Conservation (phyloP, 2,113 vertebrate species). For the Trogon melanurus region DNA sequence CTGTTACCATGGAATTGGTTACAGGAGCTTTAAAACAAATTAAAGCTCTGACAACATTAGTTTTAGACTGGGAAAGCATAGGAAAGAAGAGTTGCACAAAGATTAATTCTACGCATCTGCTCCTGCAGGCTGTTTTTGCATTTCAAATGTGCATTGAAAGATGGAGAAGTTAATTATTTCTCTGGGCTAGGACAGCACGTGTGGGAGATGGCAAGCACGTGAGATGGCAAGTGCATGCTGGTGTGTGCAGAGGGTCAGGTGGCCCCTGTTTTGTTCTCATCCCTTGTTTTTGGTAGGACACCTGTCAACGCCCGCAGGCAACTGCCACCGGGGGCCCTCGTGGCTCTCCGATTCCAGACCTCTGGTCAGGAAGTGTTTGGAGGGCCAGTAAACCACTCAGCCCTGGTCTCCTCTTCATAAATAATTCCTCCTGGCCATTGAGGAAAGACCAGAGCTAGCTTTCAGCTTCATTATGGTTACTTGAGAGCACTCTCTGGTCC, state of each 20-base stretch:
- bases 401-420: constrained; percentile 68
- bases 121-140: constrained; percentile 38
- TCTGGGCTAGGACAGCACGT: neutral
- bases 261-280: neutral
- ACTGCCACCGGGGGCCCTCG: constrained; percentile 15
- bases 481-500: constrained; percentile 55
- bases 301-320: neutral
- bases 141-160: constrained; percentile 31
- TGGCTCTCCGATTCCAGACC: constrained; percentile 39
- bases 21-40: constrained; percentile 65
- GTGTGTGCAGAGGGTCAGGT: neutral
- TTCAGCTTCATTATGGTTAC: constrained; percentile 68
- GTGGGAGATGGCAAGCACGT: neutral
- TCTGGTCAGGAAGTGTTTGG: constrained; percentile 56
- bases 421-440: constrained; percentile 66
- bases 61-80: constrained; percentile 22
- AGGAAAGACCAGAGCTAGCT: constrained; percentile 51
- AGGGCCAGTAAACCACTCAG: constrained; percentile 64
- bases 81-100: constrained; percentile 15
- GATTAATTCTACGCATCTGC: constrained; percentile 17
- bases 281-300: neutral
- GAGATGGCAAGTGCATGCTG: neutral
- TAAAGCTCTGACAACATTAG: constrained; percentile 49
- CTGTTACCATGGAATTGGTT: constrained; percentile 47
- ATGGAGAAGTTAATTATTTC: constrained; percentile 17